phyloP scores from a whole-genome alignment of 2,797 vertebrate species.

The Kryptopterus vitreolus region DNA sequence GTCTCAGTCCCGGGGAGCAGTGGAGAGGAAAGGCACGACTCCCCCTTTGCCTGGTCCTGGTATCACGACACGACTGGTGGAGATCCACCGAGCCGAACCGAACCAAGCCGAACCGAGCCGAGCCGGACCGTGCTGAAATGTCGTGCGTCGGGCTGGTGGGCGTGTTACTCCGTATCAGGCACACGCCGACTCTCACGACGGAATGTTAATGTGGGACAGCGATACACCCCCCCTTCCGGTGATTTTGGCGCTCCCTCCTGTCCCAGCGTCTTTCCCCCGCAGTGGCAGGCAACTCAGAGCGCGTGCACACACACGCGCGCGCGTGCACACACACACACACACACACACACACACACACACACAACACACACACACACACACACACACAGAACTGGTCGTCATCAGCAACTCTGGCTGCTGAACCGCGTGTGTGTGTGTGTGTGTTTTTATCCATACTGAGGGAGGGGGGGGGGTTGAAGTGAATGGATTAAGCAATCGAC shows the following conservation, averaged over 20 bases:
- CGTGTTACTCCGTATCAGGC: slow-evolving; percentile 8
- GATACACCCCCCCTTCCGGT: slow-evolving; percentile 24
- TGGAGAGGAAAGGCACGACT: slow-evolving; percentile 12
- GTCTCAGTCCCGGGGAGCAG: neutral
- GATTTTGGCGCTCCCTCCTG: slow-evolving; percentile 26
- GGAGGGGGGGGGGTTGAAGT: no score
- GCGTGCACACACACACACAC: neutral
- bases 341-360: neutral
- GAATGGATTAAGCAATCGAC: no score
- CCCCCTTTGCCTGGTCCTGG: slow-evolving; percentile 23
- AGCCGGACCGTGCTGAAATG: neutral
- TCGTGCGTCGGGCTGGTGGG: neutral
- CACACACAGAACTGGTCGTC: neutral
- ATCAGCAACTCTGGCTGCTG: neutral
- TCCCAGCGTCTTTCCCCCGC: slow-evolving; percentile 11
- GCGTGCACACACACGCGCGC: neutral
- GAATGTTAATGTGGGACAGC: slow-evolving; percentile 37
- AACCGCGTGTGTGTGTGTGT: neutral
- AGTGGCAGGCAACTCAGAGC: slow-evolving; percentile 25
- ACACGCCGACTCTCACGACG: slow-evolving; percentile 16
- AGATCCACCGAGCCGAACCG: neutral
- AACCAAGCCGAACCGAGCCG: neutral
- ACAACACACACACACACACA: neutral
- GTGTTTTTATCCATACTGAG: neutral
- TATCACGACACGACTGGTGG: slow-evolving; percentile 21